phyloP scores from a whole-genome alignment of 2,113 vertebrate genomes.

The Amblyopsis rosae region DNA sequence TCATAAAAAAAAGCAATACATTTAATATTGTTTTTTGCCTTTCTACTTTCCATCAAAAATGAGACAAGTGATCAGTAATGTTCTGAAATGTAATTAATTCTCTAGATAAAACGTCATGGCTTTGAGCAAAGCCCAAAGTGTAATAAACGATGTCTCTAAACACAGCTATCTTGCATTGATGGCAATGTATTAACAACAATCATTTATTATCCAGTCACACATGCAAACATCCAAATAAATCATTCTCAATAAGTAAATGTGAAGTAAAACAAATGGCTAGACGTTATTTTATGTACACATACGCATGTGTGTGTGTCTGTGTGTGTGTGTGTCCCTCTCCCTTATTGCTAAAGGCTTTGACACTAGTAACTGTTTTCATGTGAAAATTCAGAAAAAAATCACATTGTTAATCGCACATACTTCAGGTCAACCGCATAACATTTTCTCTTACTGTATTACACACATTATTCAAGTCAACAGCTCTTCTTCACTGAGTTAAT shows the following conservation, averaged over 20 bases:
- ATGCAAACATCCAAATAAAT: conserved; percentile 71
- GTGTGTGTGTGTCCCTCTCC: not conserved
- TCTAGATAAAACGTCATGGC: conserved; percentile 22
- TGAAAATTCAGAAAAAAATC: conserved; percentile 2
- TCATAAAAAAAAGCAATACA: no score
- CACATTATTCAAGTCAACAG: not conserved
- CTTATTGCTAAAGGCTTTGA: conserved; percentile 10
- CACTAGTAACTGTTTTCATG: not conserved
- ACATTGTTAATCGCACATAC: not conserved
- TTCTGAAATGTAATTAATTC: conserved; percentile 41
- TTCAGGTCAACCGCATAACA: not conserved
- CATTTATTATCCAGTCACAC: conserved; percentile 73
- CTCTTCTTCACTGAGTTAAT: not conserved
- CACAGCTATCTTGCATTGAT: conserved; percentile 61
- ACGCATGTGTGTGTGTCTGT: not conserved
- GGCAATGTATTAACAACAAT: conserved; percentile 65
- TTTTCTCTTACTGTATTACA: not conserved
- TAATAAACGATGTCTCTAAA: conserved; percentile 66
- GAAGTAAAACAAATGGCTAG: conserved; percentile 46
- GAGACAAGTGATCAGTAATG: conserved; percentile 26
- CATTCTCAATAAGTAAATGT: conserved; percentile 56
- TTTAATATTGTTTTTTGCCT: not conserved
- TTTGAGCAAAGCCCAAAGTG: conserved; percentile 49
- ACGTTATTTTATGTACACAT: no score
- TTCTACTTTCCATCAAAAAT: conserved; percentile 28